phyloP scores from a whole-genome alignment of 2,888 invertebrate genomes.

The Therioaphis trifolii region DNA sequence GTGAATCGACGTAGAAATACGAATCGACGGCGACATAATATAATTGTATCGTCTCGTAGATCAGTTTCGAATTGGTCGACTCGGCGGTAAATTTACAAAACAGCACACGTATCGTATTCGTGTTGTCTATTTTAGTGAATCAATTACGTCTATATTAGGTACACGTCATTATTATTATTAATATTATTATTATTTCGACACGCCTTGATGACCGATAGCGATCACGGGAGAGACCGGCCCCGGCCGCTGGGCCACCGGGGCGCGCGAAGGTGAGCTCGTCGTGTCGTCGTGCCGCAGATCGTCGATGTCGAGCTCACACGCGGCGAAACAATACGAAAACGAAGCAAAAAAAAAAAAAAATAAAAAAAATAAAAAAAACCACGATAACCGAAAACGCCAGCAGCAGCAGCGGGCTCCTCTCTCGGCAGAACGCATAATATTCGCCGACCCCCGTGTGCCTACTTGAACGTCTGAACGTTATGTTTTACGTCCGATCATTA shows the following conservation, averaged over 20 bases:
- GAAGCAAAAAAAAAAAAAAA: not conserved
- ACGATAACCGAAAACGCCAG: too few species aligned
- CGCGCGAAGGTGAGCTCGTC: too few species aligned
- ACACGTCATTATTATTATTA: not conserved
- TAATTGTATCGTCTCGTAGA: too few species aligned
- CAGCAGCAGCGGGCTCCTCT: too few species aligned
- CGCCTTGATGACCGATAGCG: not conserved
- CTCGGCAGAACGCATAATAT: too few species aligned
- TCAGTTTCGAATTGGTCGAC: not conserved
- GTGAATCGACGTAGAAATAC: too few species aligned
- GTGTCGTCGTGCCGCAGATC: not conserved
- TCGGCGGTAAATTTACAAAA: not conserved
- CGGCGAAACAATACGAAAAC: not conserved
- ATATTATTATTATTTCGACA: not conserved
- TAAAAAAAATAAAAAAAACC: not conserved
- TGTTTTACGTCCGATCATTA: constrained; percentile 17
- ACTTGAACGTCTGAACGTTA: not conserved
- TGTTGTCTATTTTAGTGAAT: not conserved
- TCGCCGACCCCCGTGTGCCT: not conserved
- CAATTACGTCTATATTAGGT: too few species aligned
- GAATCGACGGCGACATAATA: too few species aligned
- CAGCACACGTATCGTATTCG: not conserved
- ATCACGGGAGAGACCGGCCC: not conserved
- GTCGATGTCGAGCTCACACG: not conserved
- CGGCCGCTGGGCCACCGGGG: too few species aligned